Evolutionary conservation across 2,888 invertebrate genomes (phyloP).

Genomic region (Zelleria hepariella): DNA sequence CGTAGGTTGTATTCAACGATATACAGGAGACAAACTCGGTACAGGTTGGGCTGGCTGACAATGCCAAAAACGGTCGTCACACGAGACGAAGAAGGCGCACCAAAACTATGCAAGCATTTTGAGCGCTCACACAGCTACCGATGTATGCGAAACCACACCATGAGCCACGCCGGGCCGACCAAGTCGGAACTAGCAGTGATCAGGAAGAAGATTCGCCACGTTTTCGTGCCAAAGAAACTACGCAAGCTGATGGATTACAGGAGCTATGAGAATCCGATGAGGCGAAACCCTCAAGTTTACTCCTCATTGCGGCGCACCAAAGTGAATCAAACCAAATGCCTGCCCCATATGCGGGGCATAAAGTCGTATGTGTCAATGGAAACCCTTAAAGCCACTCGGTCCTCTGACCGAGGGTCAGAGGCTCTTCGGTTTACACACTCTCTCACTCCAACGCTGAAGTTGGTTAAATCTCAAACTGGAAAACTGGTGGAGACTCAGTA

Average conservation of each 20-base stretch:
- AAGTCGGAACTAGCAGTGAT: constrained; percentile 25
- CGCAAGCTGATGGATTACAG: neutral
- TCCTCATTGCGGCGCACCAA: too few relatives aligned
- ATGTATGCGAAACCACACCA: constrained; percentile 45
- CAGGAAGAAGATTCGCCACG: neutral
- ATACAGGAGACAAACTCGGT: neutral
- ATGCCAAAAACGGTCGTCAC: neutral
- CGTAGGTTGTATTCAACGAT: neutral
- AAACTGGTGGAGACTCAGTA: neutral
- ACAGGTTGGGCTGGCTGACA: neutral
- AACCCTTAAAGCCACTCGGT: neutral
- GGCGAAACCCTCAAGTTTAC: too few relatives aligned
- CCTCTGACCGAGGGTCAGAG: neutral
- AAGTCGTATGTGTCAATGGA: neutral
- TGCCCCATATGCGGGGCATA: neutral
- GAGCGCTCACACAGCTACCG: constrained; percentile 44
- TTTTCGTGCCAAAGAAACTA: neutral
- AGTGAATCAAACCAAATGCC: neutral
- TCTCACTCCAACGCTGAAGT: neutral
- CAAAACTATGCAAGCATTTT: constrained; percentile 40
- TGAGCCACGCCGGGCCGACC: constrained; percentile 50
- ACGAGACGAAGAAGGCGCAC: neutral
- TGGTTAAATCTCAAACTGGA: neutral
- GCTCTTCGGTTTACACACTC: neutral
- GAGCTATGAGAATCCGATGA: neutral